Conservation (phyloP, 2,888 invertebrate genomes). For the Ectemnius cavifrons region DNA sequence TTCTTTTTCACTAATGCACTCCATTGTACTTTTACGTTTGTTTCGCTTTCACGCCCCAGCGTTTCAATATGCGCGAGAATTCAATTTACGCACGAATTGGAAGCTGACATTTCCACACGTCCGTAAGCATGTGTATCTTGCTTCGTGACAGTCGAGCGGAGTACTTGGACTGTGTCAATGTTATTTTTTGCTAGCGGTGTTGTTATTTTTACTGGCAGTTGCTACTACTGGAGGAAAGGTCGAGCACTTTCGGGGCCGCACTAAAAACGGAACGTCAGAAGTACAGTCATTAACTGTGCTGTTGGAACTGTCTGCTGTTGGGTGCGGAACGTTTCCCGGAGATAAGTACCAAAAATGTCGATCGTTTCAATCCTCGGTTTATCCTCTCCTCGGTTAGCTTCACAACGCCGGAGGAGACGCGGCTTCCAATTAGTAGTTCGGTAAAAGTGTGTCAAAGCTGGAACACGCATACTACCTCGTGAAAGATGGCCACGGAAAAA, state of each 20-base stretch:
- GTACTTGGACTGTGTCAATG: too few species aligned
- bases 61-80: too few species aligned
- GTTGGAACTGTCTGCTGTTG: conserved; percentile 2
- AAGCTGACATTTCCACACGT: too few species aligned
- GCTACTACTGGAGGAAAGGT: too few species aligned
- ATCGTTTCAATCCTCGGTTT: neutral
- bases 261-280: conserved; percentile 9
- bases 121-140: too few species aligned
- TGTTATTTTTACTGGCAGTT: too few species aligned
- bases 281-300: neutral
- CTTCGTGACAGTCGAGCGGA: too few species aligned
- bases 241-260: neutral
- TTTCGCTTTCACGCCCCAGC: conserved; percentile 11
- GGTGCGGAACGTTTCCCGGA: neutral
- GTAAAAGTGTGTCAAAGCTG: conserved; percentile 34
- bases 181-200: too few species aligned
- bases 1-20: conserved; percentile 1
- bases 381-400: conserved; percentile 4
- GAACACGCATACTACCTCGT: conserved; percentile 28
- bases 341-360: conserved; percentile 2
- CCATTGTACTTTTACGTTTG: conserved; percentile 1
- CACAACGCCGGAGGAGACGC: neutral
- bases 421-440: conserved; percentile 7
- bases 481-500: conserved; percentile 15
- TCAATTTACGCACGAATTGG: too few species aligned